Evolutionary conservation across 2,888 invertebrate genomes (phyloP).

Genomic region (Sarcophaga variegata): DNA sequence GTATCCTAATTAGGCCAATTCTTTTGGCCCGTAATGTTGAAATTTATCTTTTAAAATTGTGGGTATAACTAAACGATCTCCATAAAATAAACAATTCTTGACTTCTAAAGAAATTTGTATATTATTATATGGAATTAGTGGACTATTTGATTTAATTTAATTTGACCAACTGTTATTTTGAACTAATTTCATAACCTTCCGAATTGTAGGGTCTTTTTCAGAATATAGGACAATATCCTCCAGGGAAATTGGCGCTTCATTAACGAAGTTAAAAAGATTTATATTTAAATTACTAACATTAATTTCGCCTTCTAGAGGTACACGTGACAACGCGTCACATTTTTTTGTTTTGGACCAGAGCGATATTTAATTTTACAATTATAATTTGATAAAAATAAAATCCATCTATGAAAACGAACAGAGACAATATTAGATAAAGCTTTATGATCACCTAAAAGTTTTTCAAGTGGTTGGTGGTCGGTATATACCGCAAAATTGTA

Average conservation of each 20-base stretch:
- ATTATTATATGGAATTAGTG: neutral
- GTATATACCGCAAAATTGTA: constrained; percentile 41
- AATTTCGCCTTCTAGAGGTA: constrained; percentile 41
- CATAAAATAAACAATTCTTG: constrained; percentile 32
- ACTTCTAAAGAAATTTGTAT: constrained; percentile 12
- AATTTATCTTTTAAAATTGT: neutral
- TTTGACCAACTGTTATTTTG: too few species aligned
- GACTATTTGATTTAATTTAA: neutral
- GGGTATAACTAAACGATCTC: constrained; percentile 32
- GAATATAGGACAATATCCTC: neutral
- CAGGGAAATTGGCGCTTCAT: neutral
- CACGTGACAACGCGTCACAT: constrained; percentile 55
- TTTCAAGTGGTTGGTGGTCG: constrained; percentile 55
- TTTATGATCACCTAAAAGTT: constrained; percentile 62
- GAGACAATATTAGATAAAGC: constrained; percentile 50
- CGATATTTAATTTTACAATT: constrained; percentile 37
- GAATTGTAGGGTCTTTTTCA: constrained; percentile 3
- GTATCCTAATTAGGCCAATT: neutral
- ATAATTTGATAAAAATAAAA: constrained; percentile 57
- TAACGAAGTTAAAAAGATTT: constrained; percentile 38
- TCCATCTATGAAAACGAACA: constrained; percentile 8
- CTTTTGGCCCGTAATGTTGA: neutral
- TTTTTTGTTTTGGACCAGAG: constrained; percentile 36
- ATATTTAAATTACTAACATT: constrained; percentile 24
- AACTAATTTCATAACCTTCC: constrained; percentile 2